Base-by-base conservation (phyloP, 35 echinoderm and acorn worm species). In the Lytechinus pictus region DNA sequence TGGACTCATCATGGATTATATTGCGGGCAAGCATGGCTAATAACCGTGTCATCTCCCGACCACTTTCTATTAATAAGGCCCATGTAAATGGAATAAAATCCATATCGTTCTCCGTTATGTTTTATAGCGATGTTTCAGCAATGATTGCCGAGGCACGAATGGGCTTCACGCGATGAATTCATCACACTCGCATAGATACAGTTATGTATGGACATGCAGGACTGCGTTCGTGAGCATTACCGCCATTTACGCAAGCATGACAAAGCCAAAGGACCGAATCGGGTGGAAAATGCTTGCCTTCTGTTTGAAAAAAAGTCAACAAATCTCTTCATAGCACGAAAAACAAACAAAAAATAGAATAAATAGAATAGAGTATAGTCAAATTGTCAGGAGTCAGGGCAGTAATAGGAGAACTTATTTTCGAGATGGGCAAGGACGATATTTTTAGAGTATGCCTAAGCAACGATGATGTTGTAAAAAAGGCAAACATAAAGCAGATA, bases 51-150 rank as follows among this genome's bases (percentile, higher is more conserved):
- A 54, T 54, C 52, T 21, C n/a, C 88, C 24, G 28, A 44, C 52
- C 29, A 44, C 52, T 90, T 90, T 90, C 88, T 90, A 90, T 90
- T 54, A 90, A 54, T 90, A 90, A 52, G 88, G 28, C 16, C 28
- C 29, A 12, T 27, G 88, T 54, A 16, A 90, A 90, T 90, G 88
- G 88, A 90, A 54, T 54, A 90, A 90, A 90, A 90, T 90, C 88
- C 88, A 90, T 90, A 90, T 90, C 88, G 88, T 54, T 51, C 66
- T 79, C 66, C 19, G 66, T 79, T 79, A 79, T 79, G 16, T 79
- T 79, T 79, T 2, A 79, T 79, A 79, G 19, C 66, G 66, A 79
- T 79, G 66, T 3, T 79, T 79, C 66, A 24, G 3, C 66, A 79
- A 79, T 79, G 66, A 79, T 79, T 79, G 66, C 66, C 19, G 66